phyloP scores from a whole-genome alignment of 37 sponge, comb jelly and placozoan species.

The Aphrocallistes beatrix region DNA sequence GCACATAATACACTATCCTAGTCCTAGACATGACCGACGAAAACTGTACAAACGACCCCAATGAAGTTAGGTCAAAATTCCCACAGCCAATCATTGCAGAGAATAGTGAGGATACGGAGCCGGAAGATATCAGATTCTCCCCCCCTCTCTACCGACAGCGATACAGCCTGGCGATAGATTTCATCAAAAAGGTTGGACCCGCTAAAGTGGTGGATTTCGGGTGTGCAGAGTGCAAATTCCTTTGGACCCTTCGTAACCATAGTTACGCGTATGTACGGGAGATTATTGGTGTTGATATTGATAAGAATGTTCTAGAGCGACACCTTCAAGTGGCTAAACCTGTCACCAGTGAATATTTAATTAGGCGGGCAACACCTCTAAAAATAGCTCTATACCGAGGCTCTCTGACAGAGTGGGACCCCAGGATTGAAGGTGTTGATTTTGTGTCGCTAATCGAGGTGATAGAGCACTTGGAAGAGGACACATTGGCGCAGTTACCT shows the following conservation, averaged over 20 bases:
- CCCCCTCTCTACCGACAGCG: conserved; percentile 83
- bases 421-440: conserved; percentile 55
- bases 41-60: neutral
- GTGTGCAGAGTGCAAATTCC: conserved; percentile 58
- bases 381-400: conserved; percentile 30
- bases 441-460: conserved; percentile 47
- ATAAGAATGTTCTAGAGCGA: conserved; percentile 30
- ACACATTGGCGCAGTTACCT: conserved; percentile 41
- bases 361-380: conserved; percentile 38
- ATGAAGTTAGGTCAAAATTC: neutral
- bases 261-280: conserved; percentile 31
- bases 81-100: neutral
- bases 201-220: conserved; percentile 75
- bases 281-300: conserved; percentile 74
- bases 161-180: conserved; percentile 40
- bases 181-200: conserved; percentile 26
- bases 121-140: conserved; percentile 33
- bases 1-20: neutral
- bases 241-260: conserved; percentile 29
- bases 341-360: conserved; percentile 50
- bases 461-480: conserved; percentile 69
- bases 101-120: conserved; percentile 17
- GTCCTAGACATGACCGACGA: neutral
- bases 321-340: conserved; percentile 31
- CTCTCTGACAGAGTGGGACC: conserved; percentile 32